A percentile compares a stretch with the other conserved stretches of the same genome.
Evolutionary conservation across 2,797 vertebrate genomes (phyloP).

Genomic region (Taeniopygia guttata): DNA sequence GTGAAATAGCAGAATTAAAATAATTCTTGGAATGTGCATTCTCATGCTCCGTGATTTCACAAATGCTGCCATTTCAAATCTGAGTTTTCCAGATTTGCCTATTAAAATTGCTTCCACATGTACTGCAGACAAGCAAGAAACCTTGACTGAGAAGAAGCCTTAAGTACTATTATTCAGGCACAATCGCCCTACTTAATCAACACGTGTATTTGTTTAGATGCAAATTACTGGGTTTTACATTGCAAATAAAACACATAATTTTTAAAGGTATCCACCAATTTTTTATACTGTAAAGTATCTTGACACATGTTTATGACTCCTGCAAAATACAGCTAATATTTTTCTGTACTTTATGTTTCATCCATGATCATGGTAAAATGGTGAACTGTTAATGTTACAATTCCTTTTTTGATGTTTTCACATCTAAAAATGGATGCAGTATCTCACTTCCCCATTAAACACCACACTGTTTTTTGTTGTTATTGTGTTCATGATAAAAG

Average conservation of each 20-base stretch:
- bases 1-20: background rate
- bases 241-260: background rate
- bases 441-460: background rate
- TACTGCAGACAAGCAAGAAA: background rate
- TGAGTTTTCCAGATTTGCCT: background rate
- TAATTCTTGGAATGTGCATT: background rate
- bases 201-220: background rate
- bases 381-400: background rate
- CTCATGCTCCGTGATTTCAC: background rate
- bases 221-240: background rate
- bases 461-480: background rate
- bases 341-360: background rate
- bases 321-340: background rate
- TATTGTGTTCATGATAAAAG: background rate
- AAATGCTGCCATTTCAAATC: background rate
- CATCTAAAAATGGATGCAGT: background rate
- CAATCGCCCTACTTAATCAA: background rate
- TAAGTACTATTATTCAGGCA: background rate
- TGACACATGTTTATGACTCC: background rate
- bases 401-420: background rate
- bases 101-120: background rate
- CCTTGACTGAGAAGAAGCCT: background rate
- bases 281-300: background rate
- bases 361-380: background rate
- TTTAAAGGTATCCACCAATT: background rate